Conservation (phyloP, 1,140 invertebrate genomes). For the Drosophila orena region DNA sequence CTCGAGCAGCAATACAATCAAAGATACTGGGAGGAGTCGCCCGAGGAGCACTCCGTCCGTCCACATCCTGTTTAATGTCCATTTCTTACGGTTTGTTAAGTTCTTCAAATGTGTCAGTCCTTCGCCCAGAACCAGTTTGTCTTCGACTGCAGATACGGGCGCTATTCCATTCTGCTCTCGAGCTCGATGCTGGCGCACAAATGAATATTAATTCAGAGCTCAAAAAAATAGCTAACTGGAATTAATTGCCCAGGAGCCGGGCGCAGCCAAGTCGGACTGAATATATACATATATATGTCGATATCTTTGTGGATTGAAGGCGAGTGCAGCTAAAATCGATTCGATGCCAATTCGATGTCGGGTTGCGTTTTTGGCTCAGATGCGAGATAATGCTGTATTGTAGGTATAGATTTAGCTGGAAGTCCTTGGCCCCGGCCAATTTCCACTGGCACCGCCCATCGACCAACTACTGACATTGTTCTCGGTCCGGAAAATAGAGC, state of each 20-base stretch:
- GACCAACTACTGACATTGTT: slow-evolving; percentile 5
- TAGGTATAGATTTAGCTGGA: slow-evolving; percentile 1
- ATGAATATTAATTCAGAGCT: slow-evolving; percentile 60
- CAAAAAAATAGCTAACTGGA: slow-evolving; percentile 26
- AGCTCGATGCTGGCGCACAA: slow-evolving; percentile 4
- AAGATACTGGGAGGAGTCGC: slow-evolving; percentile 25
- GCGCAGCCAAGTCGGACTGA: neutral
- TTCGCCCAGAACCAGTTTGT: slow-evolving; percentile 39
- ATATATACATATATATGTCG: neutral
- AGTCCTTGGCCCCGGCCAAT: slow-evolving; percentile 1
- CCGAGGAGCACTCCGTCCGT: slow-evolving; percentile 17
- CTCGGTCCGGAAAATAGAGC: neutral
- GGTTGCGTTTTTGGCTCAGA: neutral
- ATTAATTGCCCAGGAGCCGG: slow-evolving; percentile 41
- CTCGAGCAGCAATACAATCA: slow-evolving; percentile 67
- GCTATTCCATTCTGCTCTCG: too few relatives aligned
- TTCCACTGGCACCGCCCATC: slow-evolving; percentile 1
- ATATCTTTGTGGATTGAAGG: neutral
- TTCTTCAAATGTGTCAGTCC: slow-evolving; percentile 70
- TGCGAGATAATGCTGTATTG: neutral
- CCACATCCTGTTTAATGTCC: slow-evolving; percentile 72
- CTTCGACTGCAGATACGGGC: slow-evolving; percentile 17
- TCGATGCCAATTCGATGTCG: slow-evolving; percentile 1
- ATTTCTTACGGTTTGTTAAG: slow-evolving; percentile 79
- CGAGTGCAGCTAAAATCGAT: neutral